Base-by-base conservation (phyloP, 2,888 invertebrate species). In the Elaeidobius kamerunicus region DNA sequence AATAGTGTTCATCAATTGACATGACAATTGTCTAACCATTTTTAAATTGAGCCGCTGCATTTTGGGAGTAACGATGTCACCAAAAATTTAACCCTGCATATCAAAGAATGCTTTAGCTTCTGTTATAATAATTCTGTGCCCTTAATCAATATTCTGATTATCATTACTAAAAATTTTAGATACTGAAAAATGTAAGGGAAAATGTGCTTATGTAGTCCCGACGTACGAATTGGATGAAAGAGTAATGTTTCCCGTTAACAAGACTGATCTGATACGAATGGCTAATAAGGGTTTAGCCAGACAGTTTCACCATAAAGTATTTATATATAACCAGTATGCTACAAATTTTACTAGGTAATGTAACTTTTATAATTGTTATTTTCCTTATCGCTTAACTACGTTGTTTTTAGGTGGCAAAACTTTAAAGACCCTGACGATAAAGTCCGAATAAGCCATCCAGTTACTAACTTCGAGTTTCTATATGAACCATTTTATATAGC, bases 401-500 rank as follows among this genome's bases (percentile, higher is more conserved):
- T 12, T 14, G 18, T 19, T 65, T 66, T 49, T 63, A 77, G 75
- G 63, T 86, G 86, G 82, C 79, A 82, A 56, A 77, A 76, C 40
- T 76, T 76, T 12, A 79, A 79, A 47, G 78, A 80, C 60, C 80
- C 83, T 63, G 80, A 79, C 60, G 59, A 74, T 5, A 80, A 80
- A 55, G 81, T 89, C 2, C 85, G 85, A 68, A 78, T 92, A 42
- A 91, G 89, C 67, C 91, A 93, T 73, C 83, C 85, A 63, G 91
- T 93, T 54, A 91, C 90, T 7, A 86, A 86, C 73, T 86, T 85
- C 71, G 83, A 83, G 75, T 85, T 92, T 69, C 82, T 92, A 55
- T 94, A 93, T 74, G 93, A 94, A 74, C 93, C 93, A 0, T 93
- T 93, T 75, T 94, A 92, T 75, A 86, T 93, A 47, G 86, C 91